phyloP scores from a whole-genome alignment of 2,797 vertebrate genomes.

The Apogon hyalosoma region DNA sequence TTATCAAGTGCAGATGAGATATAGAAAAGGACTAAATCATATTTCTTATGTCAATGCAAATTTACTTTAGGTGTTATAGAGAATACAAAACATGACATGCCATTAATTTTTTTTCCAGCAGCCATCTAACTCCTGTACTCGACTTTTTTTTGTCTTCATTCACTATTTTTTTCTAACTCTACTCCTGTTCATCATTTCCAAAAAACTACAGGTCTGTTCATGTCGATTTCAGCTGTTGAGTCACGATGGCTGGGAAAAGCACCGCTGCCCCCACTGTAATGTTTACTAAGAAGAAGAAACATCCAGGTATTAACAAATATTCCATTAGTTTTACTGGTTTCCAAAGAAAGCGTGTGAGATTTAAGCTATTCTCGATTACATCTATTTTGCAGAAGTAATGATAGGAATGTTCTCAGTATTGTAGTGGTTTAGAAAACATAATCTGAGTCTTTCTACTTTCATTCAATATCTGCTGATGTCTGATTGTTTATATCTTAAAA shows the following conservation, averaged over 20 bases:
- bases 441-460: neutral
- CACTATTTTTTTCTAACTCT: neutral
- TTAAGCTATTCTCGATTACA: neutral
- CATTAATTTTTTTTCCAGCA: neutral
- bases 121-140: neutral
- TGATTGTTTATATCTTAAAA: neutral
- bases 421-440: neutral
- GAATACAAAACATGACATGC: no score
- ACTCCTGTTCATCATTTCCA: slow-evolving; percentile 17
- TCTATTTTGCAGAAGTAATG: no score
- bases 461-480: neutral
- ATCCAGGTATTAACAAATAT: neutral
- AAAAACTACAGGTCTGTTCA: slow-evolving; percentile 57
- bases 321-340: neutral
- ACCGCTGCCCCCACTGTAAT: neutral
- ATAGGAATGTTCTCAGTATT: no score
- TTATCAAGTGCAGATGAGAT: no score
- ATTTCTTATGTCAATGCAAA: no score
- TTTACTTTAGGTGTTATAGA: no score
- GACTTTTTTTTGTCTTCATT: no score
- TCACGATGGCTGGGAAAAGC: slow-evolving; percentile 28
- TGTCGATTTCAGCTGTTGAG: slow-evolving; percentile 34
- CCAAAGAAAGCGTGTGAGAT: neutral
- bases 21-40: no score
- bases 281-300: neutral